Percentiles rank a stretch among this genome's conserved stretches.
These are phyloP conservation scores for Microtus ochrogaster DNA, from an alignment of 2,113 vertebrate genomes.

Conservation along the genomic window DNA sequence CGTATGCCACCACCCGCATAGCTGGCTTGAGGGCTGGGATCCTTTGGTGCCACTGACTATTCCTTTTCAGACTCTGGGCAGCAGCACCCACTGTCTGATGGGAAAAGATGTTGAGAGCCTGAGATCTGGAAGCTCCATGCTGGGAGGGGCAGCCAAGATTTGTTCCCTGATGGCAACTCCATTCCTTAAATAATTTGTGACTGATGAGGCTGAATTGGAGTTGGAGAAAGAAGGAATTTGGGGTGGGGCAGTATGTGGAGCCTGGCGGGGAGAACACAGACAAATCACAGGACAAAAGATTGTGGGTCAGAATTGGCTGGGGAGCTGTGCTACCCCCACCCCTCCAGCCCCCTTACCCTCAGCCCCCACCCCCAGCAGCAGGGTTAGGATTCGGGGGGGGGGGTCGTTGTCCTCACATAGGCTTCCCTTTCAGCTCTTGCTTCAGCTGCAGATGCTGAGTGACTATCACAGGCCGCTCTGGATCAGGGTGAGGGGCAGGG, in stretches of 20 bases:
- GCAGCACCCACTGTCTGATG: background rate
- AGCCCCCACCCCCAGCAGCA: background rate
- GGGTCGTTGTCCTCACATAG: background rate
- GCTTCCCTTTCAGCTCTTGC: constrained; percentile 59
- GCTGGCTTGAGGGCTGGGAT: background rate
- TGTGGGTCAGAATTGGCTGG: background rate
- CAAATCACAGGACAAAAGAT: background rate
- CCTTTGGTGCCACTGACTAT: background rate
- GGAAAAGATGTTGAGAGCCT: background rate
- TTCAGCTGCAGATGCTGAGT: constrained; percentile 22
- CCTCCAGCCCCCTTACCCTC: no score
- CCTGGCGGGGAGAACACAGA: background rate
- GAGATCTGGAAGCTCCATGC: background rate
- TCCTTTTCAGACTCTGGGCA: background rate
- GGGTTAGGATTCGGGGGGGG: background rate
- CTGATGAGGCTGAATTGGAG: background rate
- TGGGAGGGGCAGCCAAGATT: constrained; percentile 33
- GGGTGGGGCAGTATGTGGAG: constrained; percentile 47
- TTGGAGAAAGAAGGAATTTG: constrained; percentile 65
- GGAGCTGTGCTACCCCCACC: background rate
- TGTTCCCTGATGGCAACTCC: constrained; percentile 10
- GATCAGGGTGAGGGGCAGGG: background rate
- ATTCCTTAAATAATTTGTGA: constrained; percentile 73
- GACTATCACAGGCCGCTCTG: background rate
- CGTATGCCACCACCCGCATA: background rate